Percentiles rank a stretch among this genome's conserved stretches.
Evolutionary conservation across 2,797 vertebrate genomes (phyloP).

Genomic region (Artibeus lituratus): DNA sequence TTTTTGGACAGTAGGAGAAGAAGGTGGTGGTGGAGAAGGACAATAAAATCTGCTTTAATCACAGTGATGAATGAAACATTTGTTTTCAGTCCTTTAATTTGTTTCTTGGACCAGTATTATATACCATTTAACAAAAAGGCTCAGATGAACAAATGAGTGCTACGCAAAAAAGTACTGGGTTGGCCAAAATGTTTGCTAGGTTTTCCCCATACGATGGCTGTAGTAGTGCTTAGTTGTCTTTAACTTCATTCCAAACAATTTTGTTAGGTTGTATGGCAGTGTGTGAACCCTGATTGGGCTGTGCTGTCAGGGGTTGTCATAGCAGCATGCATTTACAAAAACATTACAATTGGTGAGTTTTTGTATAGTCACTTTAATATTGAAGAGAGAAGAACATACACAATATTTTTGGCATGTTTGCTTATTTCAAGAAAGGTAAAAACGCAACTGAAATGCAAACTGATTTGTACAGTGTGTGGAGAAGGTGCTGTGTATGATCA

Average conservation of each 20-base stretch:
- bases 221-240: not conserved
- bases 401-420: not conserved
- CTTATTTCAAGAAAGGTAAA: not conserved
- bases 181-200: not conserved
- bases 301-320: too few species aligned
- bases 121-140: not conserved
- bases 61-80: not conserved
- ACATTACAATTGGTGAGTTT: not conserved
- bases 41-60: not conserved
- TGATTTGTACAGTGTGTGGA: not conserved
- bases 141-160: not conserved
- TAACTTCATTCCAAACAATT: not conserved
- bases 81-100: not conserved
- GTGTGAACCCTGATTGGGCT: too few species aligned
- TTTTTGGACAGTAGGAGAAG: conserved; percentile 12
- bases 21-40: not conserved
- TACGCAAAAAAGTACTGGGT: not conserved
- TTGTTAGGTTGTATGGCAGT: not conserved
- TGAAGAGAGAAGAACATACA: not conserved
- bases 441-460: not conserved
- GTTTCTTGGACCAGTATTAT: not conserved
- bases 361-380: not conserved
- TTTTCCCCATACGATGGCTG: not conserved
- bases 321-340: not conserved
- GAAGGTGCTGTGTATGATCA: not conserved